Base-by-base conservation (phyloP, 2,797 vertebrate genomes). In the Oceanodroma leucorhoa region DNA sequence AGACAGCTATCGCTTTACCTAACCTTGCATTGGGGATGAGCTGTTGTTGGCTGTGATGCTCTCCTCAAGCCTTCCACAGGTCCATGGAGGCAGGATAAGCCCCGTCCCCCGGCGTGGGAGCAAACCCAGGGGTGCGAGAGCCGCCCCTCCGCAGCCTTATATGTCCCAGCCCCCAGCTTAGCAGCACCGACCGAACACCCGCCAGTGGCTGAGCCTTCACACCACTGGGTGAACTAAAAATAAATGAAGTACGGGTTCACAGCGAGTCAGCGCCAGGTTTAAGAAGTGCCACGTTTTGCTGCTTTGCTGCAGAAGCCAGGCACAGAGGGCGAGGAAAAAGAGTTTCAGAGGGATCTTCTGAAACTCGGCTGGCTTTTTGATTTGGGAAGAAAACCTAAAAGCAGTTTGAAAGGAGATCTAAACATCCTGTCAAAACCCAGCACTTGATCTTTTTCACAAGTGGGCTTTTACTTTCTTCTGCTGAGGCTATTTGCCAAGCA, bases 401-500 rank as follows among this genome's bases (percentile, higher is more conserved):
- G 57, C 5, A 1, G 45, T 81, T 91, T 93, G 85, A 95, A 95
- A 94, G 36, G 61, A 86, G 76, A 93, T 90, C 85, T 95, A 96
- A 95, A 94, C 76, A 86, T 23, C 8, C 2, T 46, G 83, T 91
- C 93, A 93, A 89, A 95, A 86, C 40, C 45, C 46, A 65, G 62
- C 0, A 13, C 93, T 91, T 95, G 90, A 94, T 94, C 71, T 91
- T 94, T 95, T 86, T 95, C 22, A 10, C 72, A 95, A 95, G 80
- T 81, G 77, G 90, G 43, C 58, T 93, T 95, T 90, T 76, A 62
- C 88, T 95, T 94, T 94, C 72, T 75, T 95, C 65, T 81, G 77
- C 51, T 69, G 69, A 83, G 80, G 70, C 78, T 81, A 57, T 78
- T 65, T 81, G 82, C 89, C 93, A 95, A 96, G 73, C 57, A 91